phyloP scores from a whole-genome alignment of 2,888 invertebrate species.

The Tenthredo amoena region DNA sequence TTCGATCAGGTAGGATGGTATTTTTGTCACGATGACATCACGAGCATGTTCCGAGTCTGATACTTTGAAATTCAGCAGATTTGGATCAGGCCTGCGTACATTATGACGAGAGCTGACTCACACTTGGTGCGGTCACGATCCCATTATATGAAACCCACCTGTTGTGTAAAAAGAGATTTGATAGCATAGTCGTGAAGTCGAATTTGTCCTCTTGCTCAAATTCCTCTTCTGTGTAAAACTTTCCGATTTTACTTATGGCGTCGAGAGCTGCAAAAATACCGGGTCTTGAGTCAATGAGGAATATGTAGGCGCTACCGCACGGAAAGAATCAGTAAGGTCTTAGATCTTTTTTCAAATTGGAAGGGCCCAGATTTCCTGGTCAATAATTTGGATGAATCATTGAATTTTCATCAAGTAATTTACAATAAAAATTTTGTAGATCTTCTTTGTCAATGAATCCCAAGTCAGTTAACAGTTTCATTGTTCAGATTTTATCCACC shows the following conservation, averaged over 20 bases:
- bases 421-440: neutral
- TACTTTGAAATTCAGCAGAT: neutral
- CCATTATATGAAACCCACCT: neutral
- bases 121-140: neutral
- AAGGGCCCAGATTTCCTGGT: neutral
- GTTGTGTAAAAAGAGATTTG: neutral
- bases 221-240: slow-evolving; percentile 59
- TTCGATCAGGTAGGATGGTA: neutral
- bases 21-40: neutral
- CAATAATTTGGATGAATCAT: neutral
- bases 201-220: slow-evolving; percentile 41
- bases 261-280: slow-evolving; percentile 58
- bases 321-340: neutral
- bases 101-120: neutral
- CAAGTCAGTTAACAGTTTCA: neutral
- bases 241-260: slow-evolving; percentile 60
- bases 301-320: neutral
- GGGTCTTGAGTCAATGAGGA: neutral
- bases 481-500: no score
- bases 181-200: neutral
- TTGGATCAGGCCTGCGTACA: neutral
- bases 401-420: neutral
- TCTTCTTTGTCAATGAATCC: neutral
- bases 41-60: neutral
- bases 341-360: neutral